Conservation (phyloP, 2,888 invertebrate species). For the Tuberolachnus salignus region DNA sequence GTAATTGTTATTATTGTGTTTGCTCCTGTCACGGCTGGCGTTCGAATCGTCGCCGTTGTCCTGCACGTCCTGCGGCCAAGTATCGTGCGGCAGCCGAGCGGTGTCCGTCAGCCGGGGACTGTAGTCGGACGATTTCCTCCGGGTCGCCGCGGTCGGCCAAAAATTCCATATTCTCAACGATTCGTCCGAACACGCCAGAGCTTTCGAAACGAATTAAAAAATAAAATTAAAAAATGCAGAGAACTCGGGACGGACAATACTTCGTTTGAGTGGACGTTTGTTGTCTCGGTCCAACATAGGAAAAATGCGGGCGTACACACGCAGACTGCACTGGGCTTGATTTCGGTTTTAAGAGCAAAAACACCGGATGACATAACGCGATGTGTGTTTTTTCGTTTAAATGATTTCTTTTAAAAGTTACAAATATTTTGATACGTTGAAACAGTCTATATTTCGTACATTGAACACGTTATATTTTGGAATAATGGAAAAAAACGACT, state of each 20-base stretch:
- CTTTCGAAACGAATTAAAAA: not conserved
- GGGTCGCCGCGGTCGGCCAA: not conserved
- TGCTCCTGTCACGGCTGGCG: not conserved
- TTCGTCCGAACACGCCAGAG: slow-evolving; percentile 31
- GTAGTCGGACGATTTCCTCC: not conserved
- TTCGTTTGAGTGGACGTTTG: no score
- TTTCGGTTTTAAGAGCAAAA: not conserved
- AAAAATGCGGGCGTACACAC: no score
- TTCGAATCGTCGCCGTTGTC: not conserved
- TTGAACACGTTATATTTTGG: no score
- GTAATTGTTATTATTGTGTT: not conserved
- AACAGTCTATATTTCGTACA: no score
- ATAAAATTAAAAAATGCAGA: no score
- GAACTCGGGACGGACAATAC: not conserved
- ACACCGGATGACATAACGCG: not conserved
- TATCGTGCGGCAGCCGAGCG: not conserved
- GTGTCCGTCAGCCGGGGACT: not conserved
- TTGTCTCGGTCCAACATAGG: no score
- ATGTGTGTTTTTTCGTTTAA: no score
- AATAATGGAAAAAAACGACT: no score
- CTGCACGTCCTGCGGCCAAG: not conserved
- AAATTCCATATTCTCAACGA: slow-evolving; percentile 47
- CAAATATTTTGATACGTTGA: no score
- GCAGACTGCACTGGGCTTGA: no score
- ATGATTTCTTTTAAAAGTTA: no score